These are phyloP conservation scores for Astyanax mexicanus DNA, from an alignment of 2,797 vertebrate genomes.

Conservation along the genomic window DNA sequence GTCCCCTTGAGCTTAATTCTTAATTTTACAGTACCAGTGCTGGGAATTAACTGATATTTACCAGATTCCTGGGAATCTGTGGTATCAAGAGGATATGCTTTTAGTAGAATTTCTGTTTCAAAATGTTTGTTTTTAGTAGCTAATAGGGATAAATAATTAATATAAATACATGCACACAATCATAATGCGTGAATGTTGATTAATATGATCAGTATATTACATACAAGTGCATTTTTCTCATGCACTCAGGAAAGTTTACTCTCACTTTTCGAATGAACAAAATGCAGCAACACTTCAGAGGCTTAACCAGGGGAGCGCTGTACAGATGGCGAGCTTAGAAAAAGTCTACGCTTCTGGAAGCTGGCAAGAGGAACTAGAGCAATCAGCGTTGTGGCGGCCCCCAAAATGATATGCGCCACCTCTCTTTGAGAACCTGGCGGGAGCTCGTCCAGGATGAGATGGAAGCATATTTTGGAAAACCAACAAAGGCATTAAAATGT, in stretches of 20 bases:
- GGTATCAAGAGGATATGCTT: too few species aligned
- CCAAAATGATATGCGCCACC: conserved; percentile 73
- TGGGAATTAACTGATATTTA: too few species aligned
- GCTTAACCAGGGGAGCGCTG: conserved; percentile 32
- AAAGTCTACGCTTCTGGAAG: conserved; percentile 23
- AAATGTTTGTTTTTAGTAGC: too few species aligned
- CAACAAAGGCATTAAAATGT: conserved; percentile 87
- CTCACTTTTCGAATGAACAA: conserved; percentile 8
- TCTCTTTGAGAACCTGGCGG: conserved; percentile 78
- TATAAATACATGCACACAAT: too few species aligned
- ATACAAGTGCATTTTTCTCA: neutral
- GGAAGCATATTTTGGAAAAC: conserved; percentile 88
- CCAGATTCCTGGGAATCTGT: too few species aligned
- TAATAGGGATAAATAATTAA: too few species aligned
- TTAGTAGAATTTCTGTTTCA: too few species aligned
- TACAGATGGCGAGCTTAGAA: conserved; percentile 48
- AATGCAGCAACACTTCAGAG: conserved; percentile 36
- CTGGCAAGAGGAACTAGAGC: conserved; percentile 38
- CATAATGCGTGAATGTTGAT: neutral
- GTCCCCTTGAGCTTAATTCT: too few species aligned
- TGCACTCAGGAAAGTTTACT: conserved; percentile 1
- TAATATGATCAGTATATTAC: neutral
- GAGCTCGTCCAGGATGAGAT: conserved; percentile 77
- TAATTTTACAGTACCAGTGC: too few species aligned
- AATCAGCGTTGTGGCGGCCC: conserved; percentile 16